Percentiles rank a stretch among this genome's conserved stretches.
Conservation (phyloP, 2,113 vertebrate genomes). For the Pogona vitticeps region DNA sequence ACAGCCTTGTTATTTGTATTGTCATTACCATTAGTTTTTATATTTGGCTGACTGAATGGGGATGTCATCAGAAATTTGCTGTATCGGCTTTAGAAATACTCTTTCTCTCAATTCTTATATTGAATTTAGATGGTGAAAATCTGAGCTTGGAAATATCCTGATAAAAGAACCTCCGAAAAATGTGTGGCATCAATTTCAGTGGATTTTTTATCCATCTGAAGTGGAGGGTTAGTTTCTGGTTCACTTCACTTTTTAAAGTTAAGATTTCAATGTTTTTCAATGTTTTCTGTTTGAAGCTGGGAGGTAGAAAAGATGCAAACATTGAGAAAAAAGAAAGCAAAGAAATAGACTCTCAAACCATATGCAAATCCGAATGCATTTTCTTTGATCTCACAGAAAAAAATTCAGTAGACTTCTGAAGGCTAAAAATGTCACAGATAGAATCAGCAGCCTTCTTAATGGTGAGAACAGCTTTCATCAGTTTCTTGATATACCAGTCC, state of each 20-base stretch:
- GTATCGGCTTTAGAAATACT: constrained; percentile 41
- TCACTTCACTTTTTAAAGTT: constrained; percentile 57
- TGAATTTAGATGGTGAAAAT: constrained; percentile 49
- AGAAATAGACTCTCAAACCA: constrained; percentile 43
- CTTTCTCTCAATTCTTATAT: constrained; percentile 21
- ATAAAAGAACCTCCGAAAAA: constrained; percentile 43
- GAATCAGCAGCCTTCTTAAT: constrained; percentile 62
- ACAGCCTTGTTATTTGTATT: not conserved
- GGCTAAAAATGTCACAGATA: constrained; percentile 64
- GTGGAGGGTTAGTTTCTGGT: constrained; percentile 12
- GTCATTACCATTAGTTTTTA: not conserved
- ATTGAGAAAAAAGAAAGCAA: constrained; percentile 5
- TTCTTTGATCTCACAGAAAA: constrained; percentile 65
- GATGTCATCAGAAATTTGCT: not conserved
- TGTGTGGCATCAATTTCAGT: constrained; percentile 57
- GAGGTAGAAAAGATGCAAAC: constrained; percentile 47
- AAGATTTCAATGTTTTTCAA: constrained; percentile 49
- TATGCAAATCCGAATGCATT: constrained; percentile 65
- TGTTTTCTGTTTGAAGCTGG: constrained; percentile 44
- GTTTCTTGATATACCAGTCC: constrained; percentile 63
- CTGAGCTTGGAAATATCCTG: constrained; percentile 39
- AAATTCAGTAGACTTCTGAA: constrained; percentile 62
- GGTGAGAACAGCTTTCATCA: constrained; percentile 64
- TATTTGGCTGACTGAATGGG: not conserved
- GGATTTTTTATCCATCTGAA: constrained; percentile 51